A percentile compares a stretch with the other conserved stretches of the same genome.
phyloP scores from a whole-genome alignment of 2,113 vertebrate genomes.

The Odontesthes bonariensis region DNA sequence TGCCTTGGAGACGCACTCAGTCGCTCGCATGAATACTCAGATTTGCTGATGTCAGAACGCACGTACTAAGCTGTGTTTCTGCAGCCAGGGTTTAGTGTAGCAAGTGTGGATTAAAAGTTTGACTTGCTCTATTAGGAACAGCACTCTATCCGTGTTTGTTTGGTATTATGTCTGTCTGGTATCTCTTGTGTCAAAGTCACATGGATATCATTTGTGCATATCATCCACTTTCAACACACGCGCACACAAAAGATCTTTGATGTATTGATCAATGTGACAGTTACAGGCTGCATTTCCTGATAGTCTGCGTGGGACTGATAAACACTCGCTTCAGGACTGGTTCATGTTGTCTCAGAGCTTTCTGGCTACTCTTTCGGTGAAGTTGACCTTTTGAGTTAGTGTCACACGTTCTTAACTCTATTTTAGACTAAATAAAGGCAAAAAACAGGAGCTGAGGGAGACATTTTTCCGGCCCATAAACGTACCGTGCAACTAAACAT shows the following conservation, averaged over 20 bases:
- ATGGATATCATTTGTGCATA: background rate
- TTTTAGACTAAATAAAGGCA: background rate
- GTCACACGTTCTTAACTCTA: slow-evolving; percentile 11
- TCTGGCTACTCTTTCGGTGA: slow-evolving; percentile 10
- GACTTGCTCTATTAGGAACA: slow-evolving; percentile 13
- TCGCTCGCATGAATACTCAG: slow-evolving; percentile 16
- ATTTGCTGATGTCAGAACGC: slow-evolving; percentile 15
- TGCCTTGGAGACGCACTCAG: slow-evolving; percentile 6
- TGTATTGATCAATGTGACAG: slow-evolving; percentile 32
- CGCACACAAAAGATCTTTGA: background rate
- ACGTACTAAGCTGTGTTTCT: too few species aligned
- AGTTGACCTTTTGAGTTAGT: slow-evolving; percentile 8
- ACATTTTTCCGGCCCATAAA: background rate
- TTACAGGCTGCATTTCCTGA: slow-evolving; percentile 1
- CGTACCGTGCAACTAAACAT: too few species aligned
- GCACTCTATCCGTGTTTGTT: background rate
- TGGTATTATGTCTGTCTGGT: background rate
- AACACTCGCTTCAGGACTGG: slow-evolving; percentile 3
- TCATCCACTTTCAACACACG: background rate
- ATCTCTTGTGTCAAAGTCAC: background rate
- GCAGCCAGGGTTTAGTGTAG: too few species aligned
- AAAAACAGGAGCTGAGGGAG: background rate
- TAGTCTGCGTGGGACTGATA: background rate
- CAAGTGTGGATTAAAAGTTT: too few species aligned
- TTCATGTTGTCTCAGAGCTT: background rate